phyloP scores from a whole-genome alignment of 2,113 vertebrate genomes.

The Todiramphus saurophagus region DNA sequence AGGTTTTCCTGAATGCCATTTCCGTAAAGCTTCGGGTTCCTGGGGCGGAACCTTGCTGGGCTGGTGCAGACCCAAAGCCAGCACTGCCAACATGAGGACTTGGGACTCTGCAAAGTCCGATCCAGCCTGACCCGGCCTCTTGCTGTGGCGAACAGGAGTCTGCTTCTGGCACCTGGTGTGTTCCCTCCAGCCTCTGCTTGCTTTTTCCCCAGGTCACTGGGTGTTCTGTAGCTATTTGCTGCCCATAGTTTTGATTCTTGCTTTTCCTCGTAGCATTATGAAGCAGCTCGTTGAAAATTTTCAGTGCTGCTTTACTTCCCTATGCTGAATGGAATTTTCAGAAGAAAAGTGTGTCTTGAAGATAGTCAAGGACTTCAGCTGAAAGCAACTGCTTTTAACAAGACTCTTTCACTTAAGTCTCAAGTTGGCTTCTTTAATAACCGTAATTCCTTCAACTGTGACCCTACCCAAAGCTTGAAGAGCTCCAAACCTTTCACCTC shows the following conservation, averaged over 20 bases:
- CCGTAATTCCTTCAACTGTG: fast-evolving
- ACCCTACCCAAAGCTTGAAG: not conserved
- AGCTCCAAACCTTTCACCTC: not conserved
- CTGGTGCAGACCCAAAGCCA: not conserved
- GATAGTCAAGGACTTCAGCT: not conserved
- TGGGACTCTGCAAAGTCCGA: not conserved
- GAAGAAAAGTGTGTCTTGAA: not conserved
- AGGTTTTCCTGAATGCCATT: not conserved
- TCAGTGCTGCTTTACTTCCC: not conserved
- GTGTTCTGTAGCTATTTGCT: not conserved
- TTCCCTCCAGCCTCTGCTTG: not conserved
- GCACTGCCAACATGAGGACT: fast-evolving
- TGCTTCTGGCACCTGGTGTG: fast-evolving
- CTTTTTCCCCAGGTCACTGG: not conserved
- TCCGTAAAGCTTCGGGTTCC: not conserved
- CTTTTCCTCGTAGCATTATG: not conserved
- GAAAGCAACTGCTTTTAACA: not conserved
- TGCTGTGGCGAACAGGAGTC: not conserved
- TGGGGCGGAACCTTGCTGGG: not conserved
- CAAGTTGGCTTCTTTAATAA: not conserved
- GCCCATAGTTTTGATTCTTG: not conserved
- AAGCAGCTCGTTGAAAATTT: not conserved
- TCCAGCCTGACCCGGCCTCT: not conserved
- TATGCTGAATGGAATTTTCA: not conserved
- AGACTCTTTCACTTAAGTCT: not conserved